Evolutionary conservation across 2,113 vertebrate genomes (phyloP).

Genomic region (Rhinolophus sinicus): DNA sequence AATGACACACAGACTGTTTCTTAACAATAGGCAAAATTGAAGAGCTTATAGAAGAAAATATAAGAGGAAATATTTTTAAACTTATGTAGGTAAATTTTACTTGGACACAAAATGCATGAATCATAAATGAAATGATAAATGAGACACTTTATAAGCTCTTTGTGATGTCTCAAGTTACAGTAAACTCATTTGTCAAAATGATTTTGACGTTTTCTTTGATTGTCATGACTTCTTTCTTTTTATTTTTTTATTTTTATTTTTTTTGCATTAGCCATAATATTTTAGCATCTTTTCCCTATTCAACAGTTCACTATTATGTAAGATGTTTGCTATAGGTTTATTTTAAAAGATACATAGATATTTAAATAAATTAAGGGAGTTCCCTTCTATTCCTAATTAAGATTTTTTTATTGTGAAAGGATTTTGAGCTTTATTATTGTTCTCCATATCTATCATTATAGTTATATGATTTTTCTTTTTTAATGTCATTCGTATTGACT

Average conservation of each 20-base stretch:
- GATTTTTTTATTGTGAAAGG: not conserved
- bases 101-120: not conserved
- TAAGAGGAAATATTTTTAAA: not conserved
- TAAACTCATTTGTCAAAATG: not conserved
- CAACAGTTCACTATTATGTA: not conserved
- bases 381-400: not conserved
- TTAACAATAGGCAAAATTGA: not conserved
- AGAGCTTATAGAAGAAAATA: not conserved
- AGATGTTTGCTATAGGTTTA: not conserved
- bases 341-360: not conserved
- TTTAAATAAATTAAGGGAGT: not conserved
- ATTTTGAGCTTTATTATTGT: not conserved
- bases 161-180: not conserved
- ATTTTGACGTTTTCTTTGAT: not conserved
- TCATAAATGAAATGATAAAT: not conserved
- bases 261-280: not conserved
- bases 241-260: not conserved
- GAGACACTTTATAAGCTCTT: not conserved
- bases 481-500: not conserved
- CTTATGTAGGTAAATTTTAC: not conserved
- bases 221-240: not conserved
- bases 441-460: not conserved
- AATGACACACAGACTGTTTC: not conserved
- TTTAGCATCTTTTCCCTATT: not conserved
- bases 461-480: not conserved